Evolutionary conservation across 1,140 invertebrate species (phyloP), one percentile per base, ranked within the genome.

Genomic region (Portunus trituberculatus): DNA sequence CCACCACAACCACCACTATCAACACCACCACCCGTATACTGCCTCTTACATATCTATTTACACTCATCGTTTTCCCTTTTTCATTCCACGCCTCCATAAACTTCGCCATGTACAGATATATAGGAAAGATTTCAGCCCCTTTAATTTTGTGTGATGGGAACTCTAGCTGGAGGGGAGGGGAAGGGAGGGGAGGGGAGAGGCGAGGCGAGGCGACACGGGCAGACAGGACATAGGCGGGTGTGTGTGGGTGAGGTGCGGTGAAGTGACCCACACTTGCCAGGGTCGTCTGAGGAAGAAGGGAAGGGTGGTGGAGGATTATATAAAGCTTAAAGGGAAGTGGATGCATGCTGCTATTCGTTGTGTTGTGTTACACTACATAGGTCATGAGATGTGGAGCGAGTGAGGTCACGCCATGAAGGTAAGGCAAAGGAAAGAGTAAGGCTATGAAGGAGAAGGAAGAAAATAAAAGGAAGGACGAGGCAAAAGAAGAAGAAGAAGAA

Each of bases 1-100:
- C 67, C 67, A 76, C 67, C 67, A 25, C 16, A 59, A 59, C 20
- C 67, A n/a, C 67, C 67, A n/a, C 67, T 25, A n/a, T 76, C 67
- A 76, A 76, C 67, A 76, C 67, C 16, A 7, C 67, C 67, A n/a
- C 67, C 25, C 67, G n/a, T 76, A 76, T 76, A 76, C 67, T n/a
- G 67, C 67, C n/a, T 76, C 67, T 76, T n/a, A 76, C n/a, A 76
- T 76, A 76, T 76, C 67, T n/a, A 76, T 76, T 76, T 20, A 76
- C 67, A 76, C 25, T 25, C 20, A 7, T 20, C 16, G 4, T 76
- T 76, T n/a, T 76, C 67, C 67, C 20, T n/a, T 76, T n/a, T 20
- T 59, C 52, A 59, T 20, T 59, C 52, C 12, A 20, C 67, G 67
- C 20, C 20, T 0, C n/a, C 25, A 76, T 76, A n/a, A 76, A 76